Evolutionary conservation across 2,888 invertebrate species (phyloP).

Genomic region (Cerastoderma edule): DNA sequence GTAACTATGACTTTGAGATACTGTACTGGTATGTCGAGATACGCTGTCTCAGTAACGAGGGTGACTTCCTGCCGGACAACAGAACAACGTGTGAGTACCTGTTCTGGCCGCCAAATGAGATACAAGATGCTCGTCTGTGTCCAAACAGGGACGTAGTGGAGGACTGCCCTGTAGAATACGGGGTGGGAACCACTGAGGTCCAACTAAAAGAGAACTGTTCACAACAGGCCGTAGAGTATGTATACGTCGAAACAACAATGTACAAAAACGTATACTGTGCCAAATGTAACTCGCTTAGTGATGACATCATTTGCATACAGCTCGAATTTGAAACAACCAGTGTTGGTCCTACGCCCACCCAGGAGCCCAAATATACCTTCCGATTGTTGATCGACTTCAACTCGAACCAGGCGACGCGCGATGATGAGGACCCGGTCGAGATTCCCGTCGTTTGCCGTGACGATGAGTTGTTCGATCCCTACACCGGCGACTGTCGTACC

Average conservation of each 20-base stretch:
- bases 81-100: not conserved
- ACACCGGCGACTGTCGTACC: constrained; percentile 47
- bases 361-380: constrained; percentile 31
- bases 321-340: not conserved
- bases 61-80: not conserved
- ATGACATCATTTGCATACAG: constrained; percentile 27
- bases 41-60: constrained; percentile 23
- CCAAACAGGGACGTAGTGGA: constrained; percentile 13
- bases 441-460: constrained; percentile 33
- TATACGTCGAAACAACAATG: constrained; percentile 7
- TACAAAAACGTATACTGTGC: constrained; percentile 76
- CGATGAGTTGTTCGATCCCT: constrained; percentile 61
- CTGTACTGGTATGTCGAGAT: constrained; percentile 42
- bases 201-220: constrained; percentile 3
- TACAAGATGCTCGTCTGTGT: constrained; percentile 22
- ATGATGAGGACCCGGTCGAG: not conserved
- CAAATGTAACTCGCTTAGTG: constrained; percentile 57
- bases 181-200: not conserved
- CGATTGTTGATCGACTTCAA: constrained; percentile 41
- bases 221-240: not conserved
- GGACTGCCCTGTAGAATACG: constrained; percentile 1
- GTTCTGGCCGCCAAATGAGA: constrained; percentile 19
- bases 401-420: not conserved
- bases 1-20: constrained; percentile 48
- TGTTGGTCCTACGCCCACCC: not conserved